Evolutionary conservation across 1,140 invertebrate genomes (phyloP).

Genomic region (Phortica variegata): DNA sequence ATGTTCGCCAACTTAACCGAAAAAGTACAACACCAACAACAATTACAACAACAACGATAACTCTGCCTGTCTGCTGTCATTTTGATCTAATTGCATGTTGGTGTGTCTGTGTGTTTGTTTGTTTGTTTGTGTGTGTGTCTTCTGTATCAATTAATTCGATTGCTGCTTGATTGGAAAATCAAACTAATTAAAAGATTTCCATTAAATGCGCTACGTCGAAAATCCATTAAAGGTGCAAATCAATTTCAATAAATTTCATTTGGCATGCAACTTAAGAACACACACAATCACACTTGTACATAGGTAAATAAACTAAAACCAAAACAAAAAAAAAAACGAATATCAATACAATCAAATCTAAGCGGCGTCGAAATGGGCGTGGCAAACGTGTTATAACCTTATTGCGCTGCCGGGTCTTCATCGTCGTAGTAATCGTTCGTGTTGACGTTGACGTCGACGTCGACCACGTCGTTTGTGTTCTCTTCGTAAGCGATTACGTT

Average conservation of each 20-base stretch:
- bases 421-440: not conserved
- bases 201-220: conserved; percentile 36
- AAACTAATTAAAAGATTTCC: conserved; percentile 57
- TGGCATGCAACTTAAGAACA: conserved; percentile 20
- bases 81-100: conserved; percentile 1
- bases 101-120: conserved; percentile 1
- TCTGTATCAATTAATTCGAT: conserved; percentile 4
- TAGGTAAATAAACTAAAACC: too few species aligned
- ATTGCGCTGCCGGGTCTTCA: too few species aligned
- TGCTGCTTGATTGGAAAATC: conserved; percentile 53
- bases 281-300: too few species aligned
- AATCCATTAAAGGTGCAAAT: conserved; percentile 48
- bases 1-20: too few species aligned
- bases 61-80: too few species aligned
- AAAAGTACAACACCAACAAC: too few species aligned
- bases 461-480: conserved; percentile 3
- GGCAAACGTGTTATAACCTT: too few species aligned
- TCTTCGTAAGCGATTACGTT: conserved; percentile 23
- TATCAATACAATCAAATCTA: too few species aligned
- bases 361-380: too few species aligned
- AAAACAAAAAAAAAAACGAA: too few species aligned
- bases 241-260: conserved; percentile 51
- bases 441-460: not conserved
- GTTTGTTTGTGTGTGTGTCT: conserved; percentile 30
- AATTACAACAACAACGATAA: too few species aligned